Evolutionary conservation across 2,797 vertebrate species (phyloP).

Genomic region (Cercopithecus mitis): DNA sequence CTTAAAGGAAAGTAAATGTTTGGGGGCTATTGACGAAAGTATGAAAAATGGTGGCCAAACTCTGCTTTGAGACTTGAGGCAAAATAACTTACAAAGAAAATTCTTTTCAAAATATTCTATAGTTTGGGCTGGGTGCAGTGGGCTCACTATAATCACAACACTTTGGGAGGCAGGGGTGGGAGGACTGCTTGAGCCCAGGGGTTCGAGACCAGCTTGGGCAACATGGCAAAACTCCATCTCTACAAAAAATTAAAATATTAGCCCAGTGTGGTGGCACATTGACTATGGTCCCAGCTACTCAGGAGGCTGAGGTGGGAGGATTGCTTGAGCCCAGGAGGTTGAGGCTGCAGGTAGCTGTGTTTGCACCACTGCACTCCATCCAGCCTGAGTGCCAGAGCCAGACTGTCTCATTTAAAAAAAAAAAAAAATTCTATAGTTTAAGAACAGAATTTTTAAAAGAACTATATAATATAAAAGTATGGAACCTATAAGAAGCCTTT

Average conservation of each 20-base stretch:
- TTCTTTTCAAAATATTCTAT: background rate
- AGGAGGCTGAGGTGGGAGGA: background rate
- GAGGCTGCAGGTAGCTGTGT: background rate
- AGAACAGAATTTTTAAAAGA: background rate
- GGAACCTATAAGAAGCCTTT: slow-evolving; percentile 20
- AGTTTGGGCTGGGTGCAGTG: background rate
- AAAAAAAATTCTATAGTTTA: background rate
- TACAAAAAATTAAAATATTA: background rate
- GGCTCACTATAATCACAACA: background rate
- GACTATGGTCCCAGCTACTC: background rate
- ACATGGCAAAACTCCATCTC: background rate
- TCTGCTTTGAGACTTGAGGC: background rate
- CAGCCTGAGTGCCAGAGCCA: background rate
- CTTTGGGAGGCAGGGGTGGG: background rate
- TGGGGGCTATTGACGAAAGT: background rate
- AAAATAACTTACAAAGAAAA: slow-evolving; percentile 23
- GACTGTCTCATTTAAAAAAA: background rate
- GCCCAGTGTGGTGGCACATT: background rate
- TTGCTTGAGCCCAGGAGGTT: background rate
- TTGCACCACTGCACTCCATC: background rate
- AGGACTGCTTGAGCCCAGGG: too few relatives aligned
- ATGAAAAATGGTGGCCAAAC: background rate
- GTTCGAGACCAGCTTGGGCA: background rate
- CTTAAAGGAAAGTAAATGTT: slow-evolving; percentile 22
- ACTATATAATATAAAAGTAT: slow-evolving; percentile 31